Percentiles rank a stretch among this genome's conserved stretches.
Evolutionary conservation across 35 echinoderm and acorn worm genomes (phyloP).

Genomic region (Anneissia japonica): DNA sequence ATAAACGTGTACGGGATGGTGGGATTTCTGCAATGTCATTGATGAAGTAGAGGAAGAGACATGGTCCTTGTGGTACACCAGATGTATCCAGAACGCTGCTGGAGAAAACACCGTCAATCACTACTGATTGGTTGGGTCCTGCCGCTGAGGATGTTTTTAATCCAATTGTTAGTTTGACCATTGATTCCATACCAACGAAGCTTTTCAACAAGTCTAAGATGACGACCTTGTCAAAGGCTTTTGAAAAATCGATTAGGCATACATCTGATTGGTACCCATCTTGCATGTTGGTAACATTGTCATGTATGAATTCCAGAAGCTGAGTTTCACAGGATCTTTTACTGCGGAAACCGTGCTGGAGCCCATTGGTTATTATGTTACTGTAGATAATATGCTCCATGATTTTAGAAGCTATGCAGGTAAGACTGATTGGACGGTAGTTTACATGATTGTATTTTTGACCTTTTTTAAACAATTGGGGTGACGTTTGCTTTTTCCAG

Average conservation of each 20-base stretch:
- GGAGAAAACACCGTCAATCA: not conserved
- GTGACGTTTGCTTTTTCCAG: constrained; percentile 44
- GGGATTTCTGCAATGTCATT: not conserved
- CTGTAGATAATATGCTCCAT: constrained; percentile 48
- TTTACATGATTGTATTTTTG: constrained; percentile 19
- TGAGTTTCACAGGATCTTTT: constrained; percentile 2
- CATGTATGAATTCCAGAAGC: not conserved
- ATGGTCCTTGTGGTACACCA: constrained; percentile 4
- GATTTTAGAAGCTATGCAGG: constrained; percentile 41
- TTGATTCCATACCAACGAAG: constrained; percentile 22
- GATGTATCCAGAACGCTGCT: not conserved
- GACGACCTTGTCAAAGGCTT: constrained; percentile 25
- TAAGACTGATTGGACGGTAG: constrained; percentile 42
- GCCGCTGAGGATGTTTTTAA: not conserved
- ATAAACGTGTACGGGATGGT: not conserved
- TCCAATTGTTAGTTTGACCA: constrained; percentile 16
- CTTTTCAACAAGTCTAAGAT: constrained; percentile 9
- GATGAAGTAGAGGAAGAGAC: constrained; percentile 9
- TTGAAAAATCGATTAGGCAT: not conserved
- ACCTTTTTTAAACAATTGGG: constrained; percentile 59
- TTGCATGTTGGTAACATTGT: not conserved
- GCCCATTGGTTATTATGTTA: constrained; percentile 1
- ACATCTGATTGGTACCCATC: not conserved
- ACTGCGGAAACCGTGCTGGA: constrained; percentile 40
- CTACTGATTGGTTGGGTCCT: constrained; percentile 4